Evolutionary conservation across 1,140 invertebrate genomes (phyloP), one percentile per base, ranked within the genome.

Genomic region (Diorhabda elongata): DNA sequence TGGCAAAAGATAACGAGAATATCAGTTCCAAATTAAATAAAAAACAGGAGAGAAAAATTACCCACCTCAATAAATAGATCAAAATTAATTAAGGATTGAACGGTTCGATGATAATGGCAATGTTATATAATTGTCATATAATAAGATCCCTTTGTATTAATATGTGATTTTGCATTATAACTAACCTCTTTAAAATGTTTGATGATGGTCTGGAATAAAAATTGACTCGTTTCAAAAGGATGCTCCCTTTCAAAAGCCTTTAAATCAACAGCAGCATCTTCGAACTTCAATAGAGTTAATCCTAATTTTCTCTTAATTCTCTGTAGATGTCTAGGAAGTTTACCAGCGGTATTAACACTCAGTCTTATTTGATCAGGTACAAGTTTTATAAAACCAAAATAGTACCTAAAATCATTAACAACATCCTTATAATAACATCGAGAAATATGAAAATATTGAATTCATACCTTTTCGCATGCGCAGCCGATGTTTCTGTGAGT

Each of bases 191-290:
- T 91, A 75, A 93, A 96, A 82, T 96, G 93, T 74, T 90, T 89
- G 47, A 90, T 80, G 66, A 95, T 87, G 57, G 89, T 89, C 71
- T 90, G 85, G 44, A 90, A 82, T n/a, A 96, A 83, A 77, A 93
- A 91, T 64, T 90, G 88, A 69, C 87, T 87, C 1, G 93, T 97
- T 82, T 98, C 95, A 83, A 97, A 98, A 26, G 91, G 89, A 86
- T 97, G 92, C 75, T 87, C 85, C 71, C 92, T 88, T 9, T 89
- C 84, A 80, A 95, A 98, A 1, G 92, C 89, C 80, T 96, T 91
- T 52, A 99, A 83, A 74, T 97, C 92, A 42, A 99, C 94, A 8
- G 90, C 86, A 3, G 97, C 97, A 83, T 99, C 96, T 84, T 99
- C 97, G 83, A 99, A 99, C 74, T 92, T 92, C 47, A 98, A 94